Base-by-base conservation (phyloP, 2,113 vertebrate genomes). In the Delphinapterus leucas region DNA sequence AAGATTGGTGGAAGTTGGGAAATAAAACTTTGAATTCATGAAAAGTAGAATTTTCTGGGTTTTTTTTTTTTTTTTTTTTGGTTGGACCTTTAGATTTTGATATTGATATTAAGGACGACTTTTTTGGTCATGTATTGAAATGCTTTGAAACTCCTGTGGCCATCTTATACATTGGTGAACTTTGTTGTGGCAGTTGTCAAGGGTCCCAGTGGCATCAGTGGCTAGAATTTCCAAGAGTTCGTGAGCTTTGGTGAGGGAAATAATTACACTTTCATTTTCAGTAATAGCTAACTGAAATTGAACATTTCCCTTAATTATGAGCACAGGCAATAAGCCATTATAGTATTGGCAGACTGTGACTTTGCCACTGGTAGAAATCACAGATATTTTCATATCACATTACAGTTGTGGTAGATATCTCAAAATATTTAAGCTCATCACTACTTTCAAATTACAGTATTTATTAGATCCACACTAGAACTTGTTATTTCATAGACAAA, bases 211-310 rank as follows among this genome's bases (percentile, higher is more conserved):
- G 33, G 28, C 33, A n/a, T 79, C 60, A 23, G 9, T 89, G 65
- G 74, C 26, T 73, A 74, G 79, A 81, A 74, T 86, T 90, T 85
- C 47, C 33, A 61, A 63, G 28, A 77, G 67, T 96, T 94, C 10
- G 12, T 90, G 80, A 88, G 41, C 17, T 80, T 63, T 23, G 8
- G 12, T 93, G 58, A 61, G 65, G 10, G 41, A 47, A 70, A 93
- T 70, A 82, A 28, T 81, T 18, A 74, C 12, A 28, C 26, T 96
- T 92, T 71, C 58, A 53, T 97, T 97, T 95, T 97, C 71, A 79
- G 17, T 95, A 44, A 71, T 49, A 94, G 18, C 17, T 73, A 38
- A 28, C 68, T 36, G 21, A 86, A 95, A 79, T 31, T 79, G 71
- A 65, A 38, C 61, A 79, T 95, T 82, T 93, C 28, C 6, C 8